Evolutionary conservation across 2,113 vertebrate species (phyloP).

Genomic region (cattle (Bos taurus)): ARS-UCD2.0 NC_037328.1:25767501-25768000

Average conservation of each 20-base stretch:
- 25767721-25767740: neutral
- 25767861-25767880: neutral
- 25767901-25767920: slow-evolving; percentile 61
- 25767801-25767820: neutral
- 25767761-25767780: neutral
- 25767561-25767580: neutral
- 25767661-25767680: neutral
- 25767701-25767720: neutral
- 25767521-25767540: neutral
- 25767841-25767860: slow-evolving; percentile 17
- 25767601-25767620: slow-evolving; percentile 36
- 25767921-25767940: slow-evolving; percentile 78
- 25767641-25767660: slow-evolving; percentile 41
- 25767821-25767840: slow-evolving; percentile 34
- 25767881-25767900: slow-evolving; percentile 44
- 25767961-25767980: slow-evolving; percentile 73
- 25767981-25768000: slow-evolving; percentile 80
- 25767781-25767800: neutral
- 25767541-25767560: neutral
- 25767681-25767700: neutral
- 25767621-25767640: slow-evolving; percentile 28
- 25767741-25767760: neutral
- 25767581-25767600: neutral
- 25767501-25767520: neutral
- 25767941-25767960: slow-evolving; percentile 74